These are phyloP conservation scores for Gallinago paraguaiae DNA, from an alignment of 2,113 vertebrate genomes.

Conservation along the genomic window DNA sequence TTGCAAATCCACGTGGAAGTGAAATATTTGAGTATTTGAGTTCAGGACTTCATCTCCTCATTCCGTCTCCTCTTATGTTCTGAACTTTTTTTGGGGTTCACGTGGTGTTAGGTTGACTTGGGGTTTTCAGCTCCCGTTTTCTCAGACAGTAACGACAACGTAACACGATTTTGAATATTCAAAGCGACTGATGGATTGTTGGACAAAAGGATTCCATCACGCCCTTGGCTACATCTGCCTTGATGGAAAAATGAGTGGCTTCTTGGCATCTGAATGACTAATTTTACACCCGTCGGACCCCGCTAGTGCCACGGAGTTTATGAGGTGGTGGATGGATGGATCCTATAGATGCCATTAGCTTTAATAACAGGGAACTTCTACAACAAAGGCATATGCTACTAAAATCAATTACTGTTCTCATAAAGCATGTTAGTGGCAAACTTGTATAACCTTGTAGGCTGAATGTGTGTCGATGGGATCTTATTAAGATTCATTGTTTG, in stretches of 20 bases:
- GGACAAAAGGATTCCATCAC: not conserved
- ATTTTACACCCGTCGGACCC: constrained; percentile 10
- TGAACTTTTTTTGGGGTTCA: not conserved
- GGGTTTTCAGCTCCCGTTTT: not conserved
- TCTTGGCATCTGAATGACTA: constrained; percentile 17
- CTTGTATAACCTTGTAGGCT: not conserved
- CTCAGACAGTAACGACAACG: not conserved
- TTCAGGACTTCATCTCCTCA: not conserved
- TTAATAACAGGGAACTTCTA: constrained; percentile 8
- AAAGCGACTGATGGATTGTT: not conserved
- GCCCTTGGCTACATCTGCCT: not conserved
- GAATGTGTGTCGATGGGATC: not conserved
- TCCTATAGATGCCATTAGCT: constrained; percentile 20
- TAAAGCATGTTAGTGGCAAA: not conserved
- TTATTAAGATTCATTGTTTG: constrained; percentile 11
- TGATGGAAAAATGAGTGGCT: constrained; percentile 8
- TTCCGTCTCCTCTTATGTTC: not conserved
- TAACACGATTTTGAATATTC: not conserved
- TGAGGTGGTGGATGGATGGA: constrained; percentile 25
- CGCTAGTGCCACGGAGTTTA: not conserved
- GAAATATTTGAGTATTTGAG: not conserved
- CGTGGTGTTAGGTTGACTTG: accelerated
- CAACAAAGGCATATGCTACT: constrained; percentile 13
- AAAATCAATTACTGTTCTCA: constrained; percentile 18
- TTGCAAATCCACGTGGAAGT: not conserved